Conservation (phyloP, 1,140 invertebrate species). For the Saccostrea echinata region DNA sequence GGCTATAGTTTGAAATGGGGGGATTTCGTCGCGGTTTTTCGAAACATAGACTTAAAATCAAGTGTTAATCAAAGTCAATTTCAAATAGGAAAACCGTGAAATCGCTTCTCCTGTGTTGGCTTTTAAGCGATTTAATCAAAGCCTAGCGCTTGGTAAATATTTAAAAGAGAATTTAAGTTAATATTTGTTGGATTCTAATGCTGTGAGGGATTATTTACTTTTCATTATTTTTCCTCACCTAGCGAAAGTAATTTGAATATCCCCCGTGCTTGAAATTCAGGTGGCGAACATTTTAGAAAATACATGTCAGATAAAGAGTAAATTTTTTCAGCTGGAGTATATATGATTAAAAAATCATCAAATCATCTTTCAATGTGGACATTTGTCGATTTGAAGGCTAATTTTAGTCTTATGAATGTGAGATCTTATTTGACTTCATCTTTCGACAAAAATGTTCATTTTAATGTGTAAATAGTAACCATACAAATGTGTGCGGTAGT, state of each 20-base stretch:
- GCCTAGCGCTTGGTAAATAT: conserved; percentile 49
- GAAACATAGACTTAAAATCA: conserved; percentile 51
- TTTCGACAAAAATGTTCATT: conserved; percentile 29
- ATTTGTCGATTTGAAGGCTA: background rate
- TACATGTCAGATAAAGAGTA: background rate
- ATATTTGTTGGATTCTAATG: conserved; percentile 47
- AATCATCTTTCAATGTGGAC: conserved; percentile 24
- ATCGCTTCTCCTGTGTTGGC: conserved; percentile 44
- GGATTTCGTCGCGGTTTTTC: conserved; percentile 5
- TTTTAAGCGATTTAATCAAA: conserved; percentile 55
- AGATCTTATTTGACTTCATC: conserved; percentile 31
- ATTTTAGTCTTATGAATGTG: conserved; percentile 21
- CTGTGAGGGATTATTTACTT: conserved; percentile 42
- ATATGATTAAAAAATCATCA: conserved; percentile 16
- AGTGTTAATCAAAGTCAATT: conserved; percentile 40
- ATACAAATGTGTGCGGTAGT: conserved; percentile 24
- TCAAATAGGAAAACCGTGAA: conserved; percentile 45
- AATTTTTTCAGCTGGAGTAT: conserved; percentile 27
- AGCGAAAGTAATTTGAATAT: conserved; percentile 48
- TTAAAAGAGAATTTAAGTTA: conserved; percentile 52
- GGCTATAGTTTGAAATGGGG: background rate
- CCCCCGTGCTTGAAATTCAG: conserved; percentile 3
- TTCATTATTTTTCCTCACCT: conserved; percentile 46
- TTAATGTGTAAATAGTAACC: conserved; percentile 13
- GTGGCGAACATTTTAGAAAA: background rate